A percentile compares a stretch with the other conserved stretches of the same genome.
Evolutionary conservation across 92 coral and sea anemone species (phyloP).

Genomic region (Heteractis magnifica): DNA sequence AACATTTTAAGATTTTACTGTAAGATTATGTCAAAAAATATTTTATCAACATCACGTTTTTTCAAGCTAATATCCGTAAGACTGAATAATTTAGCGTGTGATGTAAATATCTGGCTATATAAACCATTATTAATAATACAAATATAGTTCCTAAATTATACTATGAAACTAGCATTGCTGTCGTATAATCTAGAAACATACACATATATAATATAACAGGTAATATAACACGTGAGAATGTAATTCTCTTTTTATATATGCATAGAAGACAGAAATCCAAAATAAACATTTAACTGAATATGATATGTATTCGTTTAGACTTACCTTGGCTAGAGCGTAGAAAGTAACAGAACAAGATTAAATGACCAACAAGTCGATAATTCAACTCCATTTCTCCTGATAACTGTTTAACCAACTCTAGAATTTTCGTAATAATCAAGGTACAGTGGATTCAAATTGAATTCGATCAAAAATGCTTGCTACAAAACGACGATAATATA

Average conservation of each 20-base stretch:
- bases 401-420: not conserved
- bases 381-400: not conserved
- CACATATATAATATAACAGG: no score
- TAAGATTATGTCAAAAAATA: no score
- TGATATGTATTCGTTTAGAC: not conserved
- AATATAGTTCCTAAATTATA: not conserved
- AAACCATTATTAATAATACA: not conserved
- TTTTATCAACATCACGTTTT: not conserved
- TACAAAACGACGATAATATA: not conserved
- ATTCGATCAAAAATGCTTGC: not conserved
- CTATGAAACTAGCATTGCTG: not conserved
- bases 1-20: no score
- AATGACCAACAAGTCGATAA: not conserved
- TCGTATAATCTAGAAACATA: no score
- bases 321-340: not conserved
- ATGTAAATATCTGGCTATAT: not conserved
- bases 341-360: slow-evolving; percentile 2
- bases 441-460: not conserved
- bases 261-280: no score
- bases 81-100: not conserved
- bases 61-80: not conserved
- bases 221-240: no score
- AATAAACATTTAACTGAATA: not conserved
- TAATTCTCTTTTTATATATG: no score
- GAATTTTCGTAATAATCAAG: no score